Conservation (phyloP, 2,797 vertebrate species). For the Rhadinocentrus ornatus region DNA sequence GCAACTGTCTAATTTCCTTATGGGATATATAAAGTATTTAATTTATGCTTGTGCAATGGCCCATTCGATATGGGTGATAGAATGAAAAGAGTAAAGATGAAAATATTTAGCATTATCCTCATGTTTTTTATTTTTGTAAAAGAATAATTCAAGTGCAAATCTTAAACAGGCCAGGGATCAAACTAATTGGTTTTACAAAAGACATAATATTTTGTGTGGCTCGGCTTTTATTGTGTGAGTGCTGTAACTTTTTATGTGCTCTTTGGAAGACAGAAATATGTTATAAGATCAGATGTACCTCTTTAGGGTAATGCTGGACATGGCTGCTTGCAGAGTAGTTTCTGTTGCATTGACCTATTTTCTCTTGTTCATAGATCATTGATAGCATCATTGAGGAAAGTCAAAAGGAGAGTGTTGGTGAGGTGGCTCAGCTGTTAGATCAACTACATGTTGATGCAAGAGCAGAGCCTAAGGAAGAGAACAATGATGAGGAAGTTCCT, state of each 20-base stretch:
- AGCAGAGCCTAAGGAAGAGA: constrained; percentile 54
- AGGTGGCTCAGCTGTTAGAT: constrained; percentile 82
- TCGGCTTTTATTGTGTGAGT: too few species aligned
- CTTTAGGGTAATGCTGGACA: background rate
- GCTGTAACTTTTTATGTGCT: too few species aligned
- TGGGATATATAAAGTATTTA: background rate
- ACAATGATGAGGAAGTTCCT: constrained; percentile 53
- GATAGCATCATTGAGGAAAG: constrained; percentile 97
- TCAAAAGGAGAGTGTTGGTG: constrained; percentile 86
- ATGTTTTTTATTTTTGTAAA: too few species aligned
- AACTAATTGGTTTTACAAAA: too few species aligned
- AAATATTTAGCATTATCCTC: too few species aligned
- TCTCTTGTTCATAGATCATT: constrained; percentile 86
- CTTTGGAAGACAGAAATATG: too few species aligned
- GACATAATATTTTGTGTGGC: too few species aligned
- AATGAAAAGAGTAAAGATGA: too few species aligned
- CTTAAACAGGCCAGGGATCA: too few species aligned
- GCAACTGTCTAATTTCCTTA: background rate
- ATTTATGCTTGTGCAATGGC: background rate
- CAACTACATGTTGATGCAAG: constrained; percentile 63
- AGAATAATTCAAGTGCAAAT: too few species aligned
- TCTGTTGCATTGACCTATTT: constrained; percentile 5
- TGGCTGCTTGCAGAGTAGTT: background rate
- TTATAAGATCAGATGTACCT: background rate
- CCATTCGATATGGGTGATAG: too few species aligned